Evolutionary conservation across 2,113 vertebrate genomes (phyloP).

Genomic region (Kryptolebias marmoratus): DNA sequence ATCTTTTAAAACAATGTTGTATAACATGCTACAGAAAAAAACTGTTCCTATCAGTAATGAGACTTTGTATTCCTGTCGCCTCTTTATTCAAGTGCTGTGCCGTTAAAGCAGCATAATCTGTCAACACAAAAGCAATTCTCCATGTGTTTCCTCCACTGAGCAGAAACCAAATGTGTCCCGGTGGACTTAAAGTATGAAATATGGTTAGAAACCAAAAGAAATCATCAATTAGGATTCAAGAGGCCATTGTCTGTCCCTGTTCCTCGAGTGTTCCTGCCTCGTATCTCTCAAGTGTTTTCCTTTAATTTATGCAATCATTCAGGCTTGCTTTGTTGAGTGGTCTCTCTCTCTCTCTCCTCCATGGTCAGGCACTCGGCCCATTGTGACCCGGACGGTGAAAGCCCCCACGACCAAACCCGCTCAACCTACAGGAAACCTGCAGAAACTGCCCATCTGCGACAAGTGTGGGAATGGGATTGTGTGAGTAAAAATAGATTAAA

Average conservation of each 20-base stretch:
- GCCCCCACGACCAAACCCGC: conserved; percentile 87
- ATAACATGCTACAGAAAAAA: neutral
- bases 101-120: neutral
- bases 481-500: conserved; percentile 82
- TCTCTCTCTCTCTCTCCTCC: conserved; percentile 10
- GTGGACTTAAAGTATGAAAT: neutral
- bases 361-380: conserved; percentile 86
- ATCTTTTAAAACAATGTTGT: no score
- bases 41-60: neutral
- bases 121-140: conserved; percentile 17
- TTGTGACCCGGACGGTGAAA: conserved; percentile 88
- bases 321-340: conserved; percentile 14
- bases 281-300: conserved; percentile 18
- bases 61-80: neutral
- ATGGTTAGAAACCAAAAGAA: neutral
- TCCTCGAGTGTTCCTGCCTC: neutral
- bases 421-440: conserved; percentile 81
- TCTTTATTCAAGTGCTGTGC: neutral
- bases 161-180: neutral
- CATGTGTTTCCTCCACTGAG: conserved; percentile 1
- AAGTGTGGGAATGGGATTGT: conserved; percentile 96
- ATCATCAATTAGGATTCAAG: conserved; percentile 12
- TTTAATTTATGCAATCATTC: neutral
- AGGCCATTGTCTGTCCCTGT: neutral
- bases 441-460: conserved; percentile 94